Evolutionary conservation across 2,113 vertebrate species (phyloP), one percentile per base, ranked within the genome.

Genomic region (Lepus europaeus): DNA sequence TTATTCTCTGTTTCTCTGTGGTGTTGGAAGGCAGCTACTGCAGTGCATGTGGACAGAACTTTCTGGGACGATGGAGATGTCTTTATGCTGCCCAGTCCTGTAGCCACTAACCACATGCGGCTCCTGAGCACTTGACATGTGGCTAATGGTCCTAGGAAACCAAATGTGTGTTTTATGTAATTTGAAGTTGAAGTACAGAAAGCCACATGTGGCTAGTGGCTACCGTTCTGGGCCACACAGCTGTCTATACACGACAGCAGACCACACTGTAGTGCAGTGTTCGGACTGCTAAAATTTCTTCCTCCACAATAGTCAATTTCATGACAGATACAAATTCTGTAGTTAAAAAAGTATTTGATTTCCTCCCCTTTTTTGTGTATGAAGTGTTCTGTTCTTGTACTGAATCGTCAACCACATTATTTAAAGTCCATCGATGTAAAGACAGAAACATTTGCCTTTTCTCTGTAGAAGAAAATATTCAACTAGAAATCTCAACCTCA

Each of bases 181-280:
- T 78, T 87, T 85, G 53, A 89, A 73, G 77, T 76, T 93, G 64
- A 93, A 93, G 87, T 72, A 90, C 84, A 87, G 79, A 95, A 97
- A 94, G 87, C 96, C 89, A n/a, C 93, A 80, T 92, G 96, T 95
- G 96, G 92, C 92, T 92, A 68, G 86, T 95, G 89, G 90, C 94
- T 89, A 74, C 82, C 53, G 29, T 85, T 84, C 92, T 91, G 66
- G 66, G 93, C 70, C 68, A 66, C 85, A 83, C 70, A 82, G 64
- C 85, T 59, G 56, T 16, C 14, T 85, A 20, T 59, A 85, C n/a
- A 51, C 79, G 53, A 87, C 77, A 68, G 22, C 33, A 96, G 63
- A 83, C 90, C 82, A 86, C 90, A 39, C 2, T 31, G 33, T 45
- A 68, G 33, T 95, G 74, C 45, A 69, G 9, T 84, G 64, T 89